Conservation (phyloP, 2,888 invertebrate genomes). For the Eupsilia transversa region DNA sequence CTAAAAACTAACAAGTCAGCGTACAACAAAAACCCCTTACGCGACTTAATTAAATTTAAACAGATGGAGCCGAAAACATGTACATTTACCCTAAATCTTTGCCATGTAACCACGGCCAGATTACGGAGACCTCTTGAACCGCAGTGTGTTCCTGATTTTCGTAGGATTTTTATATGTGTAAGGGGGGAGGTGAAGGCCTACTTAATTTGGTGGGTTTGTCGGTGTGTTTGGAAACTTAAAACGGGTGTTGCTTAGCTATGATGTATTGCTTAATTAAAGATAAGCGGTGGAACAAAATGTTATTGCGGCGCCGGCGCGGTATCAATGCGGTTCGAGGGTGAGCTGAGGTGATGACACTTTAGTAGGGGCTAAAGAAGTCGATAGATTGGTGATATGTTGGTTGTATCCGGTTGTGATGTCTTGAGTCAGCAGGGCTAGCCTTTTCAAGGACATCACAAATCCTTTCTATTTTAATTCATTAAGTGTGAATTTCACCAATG, state of each 20-base stretch:
- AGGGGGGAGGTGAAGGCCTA: slow-evolving; percentile 25
- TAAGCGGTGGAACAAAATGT: slow-evolving; percentile 58
- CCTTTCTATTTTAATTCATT: background rate
- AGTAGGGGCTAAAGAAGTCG: background rate
- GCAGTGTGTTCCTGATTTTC: slow-evolving; percentile 3
- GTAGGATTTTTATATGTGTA: background rate
- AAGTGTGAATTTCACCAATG: no score
- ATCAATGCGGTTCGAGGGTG: slow-evolving; percentile 24
- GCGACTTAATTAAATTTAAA: slow-evolving; percentile 68
- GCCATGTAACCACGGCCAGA: slow-evolving; percentile 52
- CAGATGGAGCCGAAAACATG: slow-evolving; percentile 66
- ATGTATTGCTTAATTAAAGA: slow-evolving; percentile 76
- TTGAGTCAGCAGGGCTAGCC: background rate
- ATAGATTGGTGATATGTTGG: background rate
- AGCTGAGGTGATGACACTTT: background rate
- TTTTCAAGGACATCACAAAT: background rate
- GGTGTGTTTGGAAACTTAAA: slow-evolving; percentile 65
- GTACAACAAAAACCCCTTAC: slow-evolving; percentile 66
- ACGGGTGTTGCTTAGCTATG: slow-evolving; percentile 72
- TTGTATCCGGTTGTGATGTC: background rate
- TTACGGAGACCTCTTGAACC: slow-evolving; percentile 30
- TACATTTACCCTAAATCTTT: slow-evolving; percentile 64
- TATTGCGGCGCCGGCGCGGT: slow-evolving; percentile 31
- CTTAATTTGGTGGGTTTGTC: slow-evolving; percentile 45
- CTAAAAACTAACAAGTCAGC: slow-evolving; percentile 66